Conservation (phyloP, 2,797 vertebrate species). For the Cirrhinus molitorella region DNA sequence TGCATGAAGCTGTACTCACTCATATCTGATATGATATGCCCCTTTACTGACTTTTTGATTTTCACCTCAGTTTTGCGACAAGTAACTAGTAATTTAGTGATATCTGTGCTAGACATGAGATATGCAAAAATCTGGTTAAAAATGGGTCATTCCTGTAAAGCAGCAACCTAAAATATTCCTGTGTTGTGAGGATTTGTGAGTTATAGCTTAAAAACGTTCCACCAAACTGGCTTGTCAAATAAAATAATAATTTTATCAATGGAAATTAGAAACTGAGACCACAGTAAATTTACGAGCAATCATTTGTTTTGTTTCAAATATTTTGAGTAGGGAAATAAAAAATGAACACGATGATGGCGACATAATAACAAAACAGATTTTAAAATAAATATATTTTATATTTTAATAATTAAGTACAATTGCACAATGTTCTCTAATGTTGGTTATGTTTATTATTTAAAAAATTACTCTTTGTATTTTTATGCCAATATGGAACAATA, state of each 20-base stretch:
- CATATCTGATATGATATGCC: conserved; percentile 16
- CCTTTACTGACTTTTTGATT: conserved; percentile 18
- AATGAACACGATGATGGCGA: not conserved
- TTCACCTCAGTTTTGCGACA: not conserved
- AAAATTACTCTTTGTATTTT: no score
- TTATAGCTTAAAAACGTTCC: not conserved
- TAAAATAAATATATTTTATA: no score
- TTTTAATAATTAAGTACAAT: no score
- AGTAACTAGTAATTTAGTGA: not conserved
- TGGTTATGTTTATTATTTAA: no score
- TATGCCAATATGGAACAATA: no score
- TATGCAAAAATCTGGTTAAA: not conserved
- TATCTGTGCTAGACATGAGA: not conserved
- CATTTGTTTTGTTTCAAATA: not conserved
- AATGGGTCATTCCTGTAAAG: not conserved
- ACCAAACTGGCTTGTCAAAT: no score
- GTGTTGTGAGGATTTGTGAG: not conserved
- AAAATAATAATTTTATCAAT: not conserved
- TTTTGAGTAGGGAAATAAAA: not conserved
- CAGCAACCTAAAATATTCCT: not conserved
- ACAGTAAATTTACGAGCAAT: not conserved
- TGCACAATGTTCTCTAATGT: no score
- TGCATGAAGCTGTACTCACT: conserved; percentile 45
- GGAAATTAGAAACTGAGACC: not conserved
- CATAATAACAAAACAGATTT: no score